Evolutionary conservation across 2,888 invertebrate species (phyloP).

Genomic region (Loripinus fragilis): DNA sequence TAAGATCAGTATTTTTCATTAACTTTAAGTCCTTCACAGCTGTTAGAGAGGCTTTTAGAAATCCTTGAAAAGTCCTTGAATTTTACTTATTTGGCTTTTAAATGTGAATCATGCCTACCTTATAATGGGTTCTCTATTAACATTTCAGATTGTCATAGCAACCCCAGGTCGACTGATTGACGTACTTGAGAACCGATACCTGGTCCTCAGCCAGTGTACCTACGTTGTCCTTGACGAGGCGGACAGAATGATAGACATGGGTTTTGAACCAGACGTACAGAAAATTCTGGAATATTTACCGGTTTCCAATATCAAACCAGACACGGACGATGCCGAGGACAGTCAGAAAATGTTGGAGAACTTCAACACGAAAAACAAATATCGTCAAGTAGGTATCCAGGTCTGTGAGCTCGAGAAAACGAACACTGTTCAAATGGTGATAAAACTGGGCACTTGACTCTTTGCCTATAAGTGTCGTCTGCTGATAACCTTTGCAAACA

Average conservation of each 20-base stretch:
- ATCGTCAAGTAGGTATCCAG: conserved; percentile 88
- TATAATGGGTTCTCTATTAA: too few species aligned
- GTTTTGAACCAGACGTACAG: conserved; percentile 98
- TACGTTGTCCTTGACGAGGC: conserved; percentile 95
- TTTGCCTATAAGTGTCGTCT: too few species aligned
- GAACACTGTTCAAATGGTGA: background rate
- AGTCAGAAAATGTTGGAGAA: conserved; percentile 94
- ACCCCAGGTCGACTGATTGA: conserved; percentile 99
- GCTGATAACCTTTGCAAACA: too few species aligned
- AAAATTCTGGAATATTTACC: conserved; percentile 99
- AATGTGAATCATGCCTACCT: too few species aligned
- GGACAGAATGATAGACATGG: conserved; percentile 99
- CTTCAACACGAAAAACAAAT: conserved; percentile 98
- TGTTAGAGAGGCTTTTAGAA: too few species aligned
- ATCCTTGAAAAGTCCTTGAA: too few species aligned
- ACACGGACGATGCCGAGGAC: conserved; percentile 99
- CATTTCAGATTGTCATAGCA: conserved; percentile 96
- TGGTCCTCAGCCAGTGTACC: conserved; percentile 98
- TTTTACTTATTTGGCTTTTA: too few species aligned
- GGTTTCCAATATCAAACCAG: conserved; percentile 98
- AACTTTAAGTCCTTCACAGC: too few species aligned
- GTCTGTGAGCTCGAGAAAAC: conserved; percentile 6
- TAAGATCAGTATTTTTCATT: too few species aligned
- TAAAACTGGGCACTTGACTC: too few species aligned
- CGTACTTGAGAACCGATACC: conserved; percentile 98